phyloP scores from a whole-genome alignment of 1,140 invertebrate genomes.

The Ceratina calcarata region DNA sequence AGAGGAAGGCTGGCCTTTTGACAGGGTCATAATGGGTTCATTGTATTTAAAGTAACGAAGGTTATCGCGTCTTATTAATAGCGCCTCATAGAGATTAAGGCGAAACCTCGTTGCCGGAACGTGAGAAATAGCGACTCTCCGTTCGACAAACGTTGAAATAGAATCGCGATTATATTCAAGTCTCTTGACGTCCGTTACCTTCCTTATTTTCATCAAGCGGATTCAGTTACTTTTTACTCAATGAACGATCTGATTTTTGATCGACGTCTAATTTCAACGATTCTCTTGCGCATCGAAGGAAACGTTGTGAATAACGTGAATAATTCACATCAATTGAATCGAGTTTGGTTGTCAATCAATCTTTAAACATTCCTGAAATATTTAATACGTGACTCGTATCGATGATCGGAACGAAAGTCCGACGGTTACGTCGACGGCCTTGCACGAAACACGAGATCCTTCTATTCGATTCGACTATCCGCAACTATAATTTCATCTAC shows the following conservation, averaged over 20 bases:
- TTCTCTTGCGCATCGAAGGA: no score
- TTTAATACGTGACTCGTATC: conserved; percentile 25
- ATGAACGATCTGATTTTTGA: no score
- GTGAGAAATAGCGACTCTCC: background rate
- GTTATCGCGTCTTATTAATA: conserved; percentile 34
- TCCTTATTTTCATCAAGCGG: no score
- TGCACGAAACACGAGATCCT: conserved; percentile 43
- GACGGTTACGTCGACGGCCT: conserved; percentile 47
- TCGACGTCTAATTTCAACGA: no score
- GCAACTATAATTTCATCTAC: conserved; percentile 37
- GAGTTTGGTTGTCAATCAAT: background rate
- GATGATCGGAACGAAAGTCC: conserved; percentile 18
- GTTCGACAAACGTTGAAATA: background rate
- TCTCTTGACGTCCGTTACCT: no score
- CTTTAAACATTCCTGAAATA: conserved; percentile 20
- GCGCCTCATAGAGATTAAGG: conserved; percentile 12
- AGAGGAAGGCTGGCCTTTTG: background rate
- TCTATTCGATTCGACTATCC: conserved; percentile 38
- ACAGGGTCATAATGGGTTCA: conserved; percentile 13
- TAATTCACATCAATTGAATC: no score
- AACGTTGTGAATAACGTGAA: no score
- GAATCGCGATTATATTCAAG: background rate
- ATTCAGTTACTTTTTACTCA: no score
- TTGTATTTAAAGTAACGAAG: conserved; percentile 21
- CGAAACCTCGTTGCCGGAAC: conserved; percentile 7